Conservation (phyloP, 1,140 invertebrate genomes). For the Ctenoplectra terminalis region DNA sequence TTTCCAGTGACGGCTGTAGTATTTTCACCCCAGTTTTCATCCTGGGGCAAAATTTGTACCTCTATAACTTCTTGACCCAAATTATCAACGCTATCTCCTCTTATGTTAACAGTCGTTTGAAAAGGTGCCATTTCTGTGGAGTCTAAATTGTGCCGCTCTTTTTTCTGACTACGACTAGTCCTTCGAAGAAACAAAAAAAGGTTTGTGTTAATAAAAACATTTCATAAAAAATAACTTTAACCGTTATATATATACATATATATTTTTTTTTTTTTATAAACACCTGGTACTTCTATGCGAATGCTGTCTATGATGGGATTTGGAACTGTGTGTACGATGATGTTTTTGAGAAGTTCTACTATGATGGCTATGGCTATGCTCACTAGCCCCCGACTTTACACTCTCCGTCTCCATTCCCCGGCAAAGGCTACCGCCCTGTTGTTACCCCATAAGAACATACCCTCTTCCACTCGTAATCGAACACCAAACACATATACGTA, state of each 20-base stretch:
- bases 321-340: conserved; percentile 78
- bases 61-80: conserved; percentile 92
- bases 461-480: conserved; percentile 49
- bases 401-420: conserved; percentile 83
- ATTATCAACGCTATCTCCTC: conserved; percentile 86
- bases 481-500: conserved; percentile 55
- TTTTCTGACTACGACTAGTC: conserved; percentile 78
- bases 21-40: conserved; percentile 99
- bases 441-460: conserved; percentile 74
- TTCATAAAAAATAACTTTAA: conserved; percentile 34
- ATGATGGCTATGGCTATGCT: conserved; percentile 81
- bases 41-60: conserved; percentile 96
- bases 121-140: conserved; percentile 87
- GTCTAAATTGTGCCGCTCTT: conserved; percentile 77
- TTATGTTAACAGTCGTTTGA: conserved; percentile 90
- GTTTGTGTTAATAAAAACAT: not conserved
- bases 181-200: conserved; percentile 66
- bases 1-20: conserved; percentile 98
- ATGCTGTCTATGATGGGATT: conserved; percentile 80
- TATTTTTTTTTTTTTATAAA: too few relatives aligned
- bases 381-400: conserved; percentile 81
- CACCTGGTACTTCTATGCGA: conserved; percentile 82
- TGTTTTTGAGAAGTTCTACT: conserved; percentile 77
- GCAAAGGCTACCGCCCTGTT: conserved; percentile 74
- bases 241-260: too few relatives aligned